Evolutionary conservation across 2,888 invertebrate species (phyloP).

Genomic region (Diaprepes abbreviatus): DNA sequence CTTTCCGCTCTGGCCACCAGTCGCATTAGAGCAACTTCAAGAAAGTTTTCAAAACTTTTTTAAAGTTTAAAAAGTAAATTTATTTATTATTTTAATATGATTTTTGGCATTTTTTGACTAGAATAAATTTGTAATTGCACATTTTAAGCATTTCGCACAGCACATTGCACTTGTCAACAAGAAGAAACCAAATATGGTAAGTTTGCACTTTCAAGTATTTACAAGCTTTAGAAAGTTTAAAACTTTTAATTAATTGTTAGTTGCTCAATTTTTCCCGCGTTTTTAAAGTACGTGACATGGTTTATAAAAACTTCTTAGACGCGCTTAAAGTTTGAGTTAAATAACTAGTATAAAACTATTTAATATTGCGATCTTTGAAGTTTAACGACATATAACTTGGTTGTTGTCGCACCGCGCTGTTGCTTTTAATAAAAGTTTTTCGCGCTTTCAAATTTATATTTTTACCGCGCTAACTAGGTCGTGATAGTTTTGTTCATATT

Average conservation of each 20-base stretch:
- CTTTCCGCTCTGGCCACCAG: slow-evolving; percentile 15
- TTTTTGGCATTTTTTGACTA: slow-evolving; percentile 5
- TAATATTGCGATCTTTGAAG: too few relatives aligned
- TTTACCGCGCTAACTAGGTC: too few relatives aligned
- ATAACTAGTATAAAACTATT: too few relatives aligned
- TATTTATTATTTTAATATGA: slow-evolving; percentile 11
- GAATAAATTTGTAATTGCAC: slow-evolving; percentile 24
- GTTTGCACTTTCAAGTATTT: slow-evolving; percentile 11
- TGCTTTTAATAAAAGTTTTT: too few relatives aligned
- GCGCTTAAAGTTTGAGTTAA: too few relatives aligned
- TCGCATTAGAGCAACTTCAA: slow-evolving; percentile 19
- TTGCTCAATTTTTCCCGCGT: neutral
- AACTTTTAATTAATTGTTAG: slow-evolving; percentile 32
- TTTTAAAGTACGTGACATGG: too few relatives aligned
- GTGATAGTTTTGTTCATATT: too few relatives aligned
- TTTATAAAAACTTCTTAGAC: too few relatives aligned
- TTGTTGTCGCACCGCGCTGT: too few relatives aligned
- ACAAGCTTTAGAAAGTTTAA: neutral
- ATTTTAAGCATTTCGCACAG: slow-evolving; percentile 21
- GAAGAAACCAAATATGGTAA: slow-evolving; percentile 27
- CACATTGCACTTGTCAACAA: slow-evolving; percentile 15
- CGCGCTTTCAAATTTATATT: too few relatives aligned
- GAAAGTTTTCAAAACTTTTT: slow-evolving; percentile 27
- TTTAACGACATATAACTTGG: too few relatives aligned
- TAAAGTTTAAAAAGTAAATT: slow-evolving; percentile 5